Conservation (phyloP, 2,888 invertebrate genomes). For the Mesorhabditis belari region DNA sequence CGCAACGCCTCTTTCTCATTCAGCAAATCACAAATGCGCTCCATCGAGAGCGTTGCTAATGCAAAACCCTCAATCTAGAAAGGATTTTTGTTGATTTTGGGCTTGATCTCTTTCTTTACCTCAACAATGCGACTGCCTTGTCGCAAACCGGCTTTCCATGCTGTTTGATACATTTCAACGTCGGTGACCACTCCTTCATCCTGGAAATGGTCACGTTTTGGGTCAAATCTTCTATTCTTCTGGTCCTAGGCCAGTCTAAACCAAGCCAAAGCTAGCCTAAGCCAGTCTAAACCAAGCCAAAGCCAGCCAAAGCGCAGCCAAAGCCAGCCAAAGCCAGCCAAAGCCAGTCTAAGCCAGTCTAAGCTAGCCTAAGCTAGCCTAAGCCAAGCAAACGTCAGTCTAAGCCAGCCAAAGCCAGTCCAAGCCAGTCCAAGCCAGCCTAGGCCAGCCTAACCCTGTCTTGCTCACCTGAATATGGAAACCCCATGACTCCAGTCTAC, state of each 20-base stretch:
- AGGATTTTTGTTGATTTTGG: background rate
- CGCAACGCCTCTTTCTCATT: constrained; percentile 35
- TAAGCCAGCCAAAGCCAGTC: too few relatives aligned
- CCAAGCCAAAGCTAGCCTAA: too few relatives aligned
- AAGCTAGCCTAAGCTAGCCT: too few relatives aligned
- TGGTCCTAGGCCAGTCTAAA: too few relatives aligned
- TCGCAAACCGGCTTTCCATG: constrained; percentile 71
- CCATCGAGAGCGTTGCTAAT: constrained; percentile 37
- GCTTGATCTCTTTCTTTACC: constrained; percentile 40
- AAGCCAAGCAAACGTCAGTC: too few relatives aligned
- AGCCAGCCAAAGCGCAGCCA: too few relatives aligned
- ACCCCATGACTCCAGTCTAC: constrained; percentile 43
- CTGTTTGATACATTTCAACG: constrained; percentile 67
- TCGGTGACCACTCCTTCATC: constrained; percentile 76
- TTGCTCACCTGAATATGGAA: constrained; percentile 40
- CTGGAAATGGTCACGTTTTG: constrained; percentile 3
- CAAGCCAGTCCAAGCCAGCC: too few relatives aligned
- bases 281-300: too few relatives aligned
- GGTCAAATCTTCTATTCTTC: background rate
- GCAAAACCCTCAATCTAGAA: constrained; percentile 37
- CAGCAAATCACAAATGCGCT: constrained; percentile 41
- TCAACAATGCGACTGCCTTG: constrained; percentile 84
- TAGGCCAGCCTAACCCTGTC: too few relatives aligned
- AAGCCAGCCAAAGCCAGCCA: too few relatives aligned
- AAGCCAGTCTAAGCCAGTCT: too few relatives aligned